Evolutionary conservation across 2,113 vertebrate genomes (phyloP).

Genomic region (Pygoscelis antarcticus): DNA sequence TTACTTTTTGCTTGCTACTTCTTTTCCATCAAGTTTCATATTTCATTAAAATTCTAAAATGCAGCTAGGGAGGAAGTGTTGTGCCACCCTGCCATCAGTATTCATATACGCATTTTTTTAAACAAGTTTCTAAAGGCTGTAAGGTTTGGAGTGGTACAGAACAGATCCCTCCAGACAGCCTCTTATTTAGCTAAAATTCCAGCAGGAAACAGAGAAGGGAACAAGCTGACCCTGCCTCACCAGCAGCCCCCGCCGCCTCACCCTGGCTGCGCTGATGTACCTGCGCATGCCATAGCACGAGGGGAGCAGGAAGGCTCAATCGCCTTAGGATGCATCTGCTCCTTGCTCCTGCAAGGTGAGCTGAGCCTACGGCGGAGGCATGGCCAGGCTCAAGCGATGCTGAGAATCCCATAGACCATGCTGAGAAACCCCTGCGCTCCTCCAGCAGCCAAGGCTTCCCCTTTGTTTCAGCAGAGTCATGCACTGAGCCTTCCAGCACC

Average conservation of each 20-base stretch:
- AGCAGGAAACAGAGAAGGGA: not conserved
- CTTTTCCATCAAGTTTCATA: not conserved
- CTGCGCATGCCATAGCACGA: not conserved
- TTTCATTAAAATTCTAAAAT: not conserved
- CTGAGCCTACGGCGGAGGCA: accelerated
- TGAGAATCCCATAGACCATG: not conserved
- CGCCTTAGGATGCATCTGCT: not conserved
- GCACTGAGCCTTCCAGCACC: not conserved
- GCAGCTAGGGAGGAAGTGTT: not conserved
- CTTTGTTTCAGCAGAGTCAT: not conserved
- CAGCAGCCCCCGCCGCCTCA: accelerated
- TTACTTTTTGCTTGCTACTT: not conserved
- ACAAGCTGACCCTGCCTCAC: not conserved
- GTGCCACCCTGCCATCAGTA: not conserved
- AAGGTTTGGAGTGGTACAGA: not conserved
- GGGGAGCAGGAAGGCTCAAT: not conserved
- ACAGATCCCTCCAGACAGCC: not conserved
- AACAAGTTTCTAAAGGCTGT: not conserved
- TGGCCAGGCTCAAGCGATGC: not conserved
- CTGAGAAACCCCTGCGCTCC: not conserved
- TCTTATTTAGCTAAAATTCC: not conserved
- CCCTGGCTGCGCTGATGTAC: not conserved
- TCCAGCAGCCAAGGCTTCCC: not conserved
- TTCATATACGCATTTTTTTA: not conserved
- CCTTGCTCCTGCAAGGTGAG: not conserved